A percentile compares a stretch with the other conserved stretches of the same genome.
phyloP scores from a whole-genome alignment of 2,797 vertebrate species.

The Potorous gilbertii region DNA sequence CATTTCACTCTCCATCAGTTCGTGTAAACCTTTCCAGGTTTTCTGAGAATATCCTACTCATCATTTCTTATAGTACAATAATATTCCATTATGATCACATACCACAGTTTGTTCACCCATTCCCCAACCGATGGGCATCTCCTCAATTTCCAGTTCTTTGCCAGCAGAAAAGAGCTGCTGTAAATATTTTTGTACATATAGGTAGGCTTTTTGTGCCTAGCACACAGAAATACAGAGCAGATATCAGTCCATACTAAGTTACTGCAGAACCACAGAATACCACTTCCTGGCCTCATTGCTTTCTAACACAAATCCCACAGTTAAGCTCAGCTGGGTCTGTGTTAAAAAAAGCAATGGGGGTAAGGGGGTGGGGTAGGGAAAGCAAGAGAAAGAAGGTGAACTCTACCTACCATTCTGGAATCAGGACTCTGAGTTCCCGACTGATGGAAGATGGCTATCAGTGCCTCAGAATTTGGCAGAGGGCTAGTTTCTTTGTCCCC shows the following conservation, averaged over 20 bases:
- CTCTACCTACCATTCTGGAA: conserved; percentile 84
- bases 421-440: conserved; percentile 81
- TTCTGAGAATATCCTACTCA: no score
- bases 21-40: no score
- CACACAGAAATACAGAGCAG: not conserved
- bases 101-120: no score
- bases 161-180: no score
- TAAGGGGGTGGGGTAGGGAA: not conserved
- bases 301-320: not conserved
- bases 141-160: no score
- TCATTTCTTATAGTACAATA: no score
- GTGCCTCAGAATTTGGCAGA: conserved; percentile 87
- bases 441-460: conserved; percentile 89
- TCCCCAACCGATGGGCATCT: no score
- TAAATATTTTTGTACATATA: no score
- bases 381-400: fast-evolving
- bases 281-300: not conserved
- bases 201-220: not conserved
- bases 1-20: no score
- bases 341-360: not conserved
- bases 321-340: not conserved
- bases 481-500: conserved; percentile 83
- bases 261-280: not conserved
- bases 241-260: not conserved
- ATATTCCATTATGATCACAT: no score